Base-by-base conservation (phyloP, 2,797 vertebrate species). In the Sarcoramphus papa region DNA sequence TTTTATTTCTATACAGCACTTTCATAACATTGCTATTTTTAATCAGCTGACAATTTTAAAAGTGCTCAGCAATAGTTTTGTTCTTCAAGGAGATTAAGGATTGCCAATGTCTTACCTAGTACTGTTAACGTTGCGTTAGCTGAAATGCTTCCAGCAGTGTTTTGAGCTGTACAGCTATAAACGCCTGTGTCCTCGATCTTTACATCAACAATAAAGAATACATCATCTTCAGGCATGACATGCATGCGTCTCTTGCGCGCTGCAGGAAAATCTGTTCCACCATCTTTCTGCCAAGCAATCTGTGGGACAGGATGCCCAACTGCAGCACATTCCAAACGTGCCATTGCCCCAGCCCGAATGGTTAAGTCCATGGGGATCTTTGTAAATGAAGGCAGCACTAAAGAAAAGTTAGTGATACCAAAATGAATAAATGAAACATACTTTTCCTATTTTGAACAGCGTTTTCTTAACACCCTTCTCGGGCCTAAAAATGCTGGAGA, bases 281-380 rank as follows among this genome's bases (percentile, higher is more conserved):
- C 99, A 3, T 99, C 99, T 80, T 99, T 99, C 94, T 99, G 99
- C 99, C 99, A 99, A 81, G 99, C 99, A 19, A 99, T 99, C 98
- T 99, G 99, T 2, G 99, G 99, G 19, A 98, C 97, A 0, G 99
- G 99, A 84, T 99, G 99, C 1, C 99, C 99, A 14, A 98, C 96
- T 0, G 99, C 99, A 1, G 99, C 99, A 4, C 99, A 99, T 83
- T 99, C 99, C 79, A 99, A 96, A 56, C 99, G 98, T 1, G 99
- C 99, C 47, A 98, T 99, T 4, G 99, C 98, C 33, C 99, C 99
- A 0, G 99, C 98, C 1, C 99, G 99, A 87, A 99, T 98, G 20
- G 99, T 99, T 78, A 99, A 98, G 88, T 99, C 99, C 99, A 99
- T 99, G 9, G 99, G 99, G 45, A 98, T 99, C 97, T 99, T 99